Evolutionary conservation across 2,888 invertebrate genomes (phyloP).

Genomic region (Sipha maydis): DNA sequence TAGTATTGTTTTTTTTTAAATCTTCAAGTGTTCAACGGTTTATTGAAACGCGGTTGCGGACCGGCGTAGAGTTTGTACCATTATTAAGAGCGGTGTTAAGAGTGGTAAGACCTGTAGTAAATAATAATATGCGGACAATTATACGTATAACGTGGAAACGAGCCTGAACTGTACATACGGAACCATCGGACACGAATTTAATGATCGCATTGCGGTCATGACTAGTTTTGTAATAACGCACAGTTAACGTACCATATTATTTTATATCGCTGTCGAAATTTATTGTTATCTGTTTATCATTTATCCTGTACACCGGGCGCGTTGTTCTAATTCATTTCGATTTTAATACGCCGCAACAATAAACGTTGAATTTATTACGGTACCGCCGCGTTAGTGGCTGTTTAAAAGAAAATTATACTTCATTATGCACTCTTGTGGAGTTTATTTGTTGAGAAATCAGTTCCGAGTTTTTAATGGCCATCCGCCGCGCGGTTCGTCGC

Average conservation of each 20-base stretch:
- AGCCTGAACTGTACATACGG: not conserved
- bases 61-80: not conserved
- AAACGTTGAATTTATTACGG: not conserved
- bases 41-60: not conserved
- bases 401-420: not conserved
- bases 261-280: not conserved
- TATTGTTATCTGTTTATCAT: not conserved
- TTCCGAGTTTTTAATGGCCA: not conserved
- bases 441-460: not conserved
- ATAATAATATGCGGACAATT: not conserved
- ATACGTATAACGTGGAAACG: not conserved
- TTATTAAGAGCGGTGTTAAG: too few species aligned
- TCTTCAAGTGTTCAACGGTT: not conserved
- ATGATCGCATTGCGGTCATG: not conserved
- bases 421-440: not conserved
- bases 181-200: not conserved
- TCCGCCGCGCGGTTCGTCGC: not conserved
- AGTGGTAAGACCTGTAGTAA: not conserved
- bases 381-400: not conserved
- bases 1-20: not conserved
- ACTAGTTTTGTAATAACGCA: not conserved
- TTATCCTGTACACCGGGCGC: not conserved
- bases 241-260: not conserved
- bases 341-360: not conserved
- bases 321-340: not conserved